Conservation (phyloP, 2,888 invertebrate genomes). For the Serripes groenlandicus region DNA sequence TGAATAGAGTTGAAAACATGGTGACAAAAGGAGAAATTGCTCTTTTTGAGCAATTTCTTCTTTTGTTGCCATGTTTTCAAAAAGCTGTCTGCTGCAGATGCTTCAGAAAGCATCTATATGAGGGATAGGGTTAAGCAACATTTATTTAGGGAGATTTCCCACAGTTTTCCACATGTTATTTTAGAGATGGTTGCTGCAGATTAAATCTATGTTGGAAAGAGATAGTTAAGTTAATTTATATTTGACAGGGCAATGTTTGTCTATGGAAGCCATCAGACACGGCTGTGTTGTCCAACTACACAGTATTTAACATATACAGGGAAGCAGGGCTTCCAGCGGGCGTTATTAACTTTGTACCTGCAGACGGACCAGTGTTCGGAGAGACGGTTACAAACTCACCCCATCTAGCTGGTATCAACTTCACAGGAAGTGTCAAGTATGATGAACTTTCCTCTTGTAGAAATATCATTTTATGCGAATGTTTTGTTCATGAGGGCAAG, state of each 20-base stretch:
- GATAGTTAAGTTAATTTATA: too few relatives aligned
- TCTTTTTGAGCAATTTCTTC: too few relatives aligned
- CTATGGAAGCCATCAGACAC: slow-evolving; percentile 99
- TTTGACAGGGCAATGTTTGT: slow-evolving; percentile 98
- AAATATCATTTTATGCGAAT: neutral
- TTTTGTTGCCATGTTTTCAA: too few relatives aligned
- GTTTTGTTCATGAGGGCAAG: slow-evolving; percentile 98
- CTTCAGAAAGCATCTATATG: too few relatives aligned
- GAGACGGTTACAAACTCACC: slow-evolving; percentile 94
- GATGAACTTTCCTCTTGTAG: slow-evolving; percentile 72
- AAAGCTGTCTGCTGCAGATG: too few relatives aligned
- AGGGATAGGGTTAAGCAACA: too few relatives aligned
- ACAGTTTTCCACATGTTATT: too few relatives aligned
- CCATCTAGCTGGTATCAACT: slow-evolving; percentile 97
- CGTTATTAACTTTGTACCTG: slow-evolving; percentile 98
- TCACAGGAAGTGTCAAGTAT: slow-evolving; percentile 98
- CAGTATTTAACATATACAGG: slow-evolving; percentile 92
- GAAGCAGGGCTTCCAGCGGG: slow-evolving; percentile 99
- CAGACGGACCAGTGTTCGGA: slow-evolving; percentile 98
- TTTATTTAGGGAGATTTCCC: too few relatives aligned
- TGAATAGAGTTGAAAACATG: too few relatives aligned
- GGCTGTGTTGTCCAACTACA: slow-evolving; percentile 97
- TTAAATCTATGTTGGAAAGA: too few relatives aligned
- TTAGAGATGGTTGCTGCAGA: too few relatives aligned
- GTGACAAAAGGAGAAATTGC: too few relatives aligned